Evolutionary conservation across 2,113 vertebrate species (phyloP).

Genomic region (Probosciger aterrimus): DNA sequence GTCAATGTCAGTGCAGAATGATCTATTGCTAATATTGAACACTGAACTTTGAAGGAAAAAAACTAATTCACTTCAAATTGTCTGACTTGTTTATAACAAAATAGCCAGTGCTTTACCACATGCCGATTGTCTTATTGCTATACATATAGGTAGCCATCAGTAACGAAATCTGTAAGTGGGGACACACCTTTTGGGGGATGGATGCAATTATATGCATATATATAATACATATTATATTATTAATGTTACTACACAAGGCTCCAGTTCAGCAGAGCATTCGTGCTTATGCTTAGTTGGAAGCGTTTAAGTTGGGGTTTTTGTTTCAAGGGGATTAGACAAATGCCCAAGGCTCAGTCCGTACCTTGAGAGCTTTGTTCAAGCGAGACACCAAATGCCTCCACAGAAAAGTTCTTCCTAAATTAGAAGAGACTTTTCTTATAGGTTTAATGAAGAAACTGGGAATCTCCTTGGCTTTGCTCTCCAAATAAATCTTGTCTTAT

Average conservation of each 20-base stretch:
- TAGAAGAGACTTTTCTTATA: not conserved
- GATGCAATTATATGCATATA: not conserved
- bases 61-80: not conserved
- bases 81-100: not conserved
- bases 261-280: not conserved
- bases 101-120: not conserved
- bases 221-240: not conserved
- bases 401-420: not conserved
- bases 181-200: not conserved
- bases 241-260: not conserved
- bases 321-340: not conserved
- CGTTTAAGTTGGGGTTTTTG: not conserved
- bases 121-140: not conserved
- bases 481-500: not conserved
- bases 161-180: not conserved
- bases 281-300: not conserved
- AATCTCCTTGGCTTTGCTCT: not conserved
- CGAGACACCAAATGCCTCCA: not conserved
- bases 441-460: not conserved
- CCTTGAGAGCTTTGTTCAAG: not conserved
- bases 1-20: not conserved
- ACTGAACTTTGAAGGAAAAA: not conserved
- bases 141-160: not conserved
- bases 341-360: not conserved
- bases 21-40: not conserved